A percentile compares a stretch with the other conserved stretches of the same genome.
phyloP scores from a whole-genome alignment of 1,140 invertebrate genomes.

The Doryteuthis pealeii region DNA sequence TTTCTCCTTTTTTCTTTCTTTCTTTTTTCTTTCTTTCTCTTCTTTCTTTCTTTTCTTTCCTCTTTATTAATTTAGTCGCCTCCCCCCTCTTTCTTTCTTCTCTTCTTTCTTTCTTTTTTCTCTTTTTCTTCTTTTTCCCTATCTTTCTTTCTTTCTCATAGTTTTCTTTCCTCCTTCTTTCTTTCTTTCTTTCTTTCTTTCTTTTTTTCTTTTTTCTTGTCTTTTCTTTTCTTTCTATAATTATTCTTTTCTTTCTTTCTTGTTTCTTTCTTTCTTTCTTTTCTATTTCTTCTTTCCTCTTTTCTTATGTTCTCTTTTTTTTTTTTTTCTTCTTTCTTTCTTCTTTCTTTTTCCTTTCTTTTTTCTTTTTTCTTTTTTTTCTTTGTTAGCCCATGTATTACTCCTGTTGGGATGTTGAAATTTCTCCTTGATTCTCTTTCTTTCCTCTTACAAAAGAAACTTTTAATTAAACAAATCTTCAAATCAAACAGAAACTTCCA shows the following conservation, averaged over 20 bases:
- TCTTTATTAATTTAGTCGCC: not conserved
- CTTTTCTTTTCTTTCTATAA: not conserved
- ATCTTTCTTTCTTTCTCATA: not conserved
- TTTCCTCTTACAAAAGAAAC: too few relatives aligned
- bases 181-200: not conserved
- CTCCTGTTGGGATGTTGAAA: not conserved
- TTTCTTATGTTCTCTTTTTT: not conserved
- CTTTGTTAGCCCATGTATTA: not conserved
- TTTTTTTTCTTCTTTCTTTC: not conserved
- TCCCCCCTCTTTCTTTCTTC: not conserved
- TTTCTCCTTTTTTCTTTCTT: constrained; percentile 4
- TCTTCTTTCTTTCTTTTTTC: not conserved
- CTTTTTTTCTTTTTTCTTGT: not conserved
- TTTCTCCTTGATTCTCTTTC: not conserved
- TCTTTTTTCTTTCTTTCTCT: too few relatives aligned
- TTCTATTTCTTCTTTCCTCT: too few relatives aligned
- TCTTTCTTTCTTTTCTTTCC: constrained; percentile 10
- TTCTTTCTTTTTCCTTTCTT: not conserved
- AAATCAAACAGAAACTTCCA: too few relatives aligned
- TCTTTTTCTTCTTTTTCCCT: not conserved
- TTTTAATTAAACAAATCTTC: too few relatives aligned
- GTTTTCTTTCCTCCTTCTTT: not conserved
- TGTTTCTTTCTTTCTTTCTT: too few relatives aligned
- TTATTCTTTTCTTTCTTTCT: too few relatives aligned
- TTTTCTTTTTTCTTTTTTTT: not conserved